Base-by-base conservation (phyloP, 2,888 invertebrate species). In the Sicus ferrugineus region DNA sequence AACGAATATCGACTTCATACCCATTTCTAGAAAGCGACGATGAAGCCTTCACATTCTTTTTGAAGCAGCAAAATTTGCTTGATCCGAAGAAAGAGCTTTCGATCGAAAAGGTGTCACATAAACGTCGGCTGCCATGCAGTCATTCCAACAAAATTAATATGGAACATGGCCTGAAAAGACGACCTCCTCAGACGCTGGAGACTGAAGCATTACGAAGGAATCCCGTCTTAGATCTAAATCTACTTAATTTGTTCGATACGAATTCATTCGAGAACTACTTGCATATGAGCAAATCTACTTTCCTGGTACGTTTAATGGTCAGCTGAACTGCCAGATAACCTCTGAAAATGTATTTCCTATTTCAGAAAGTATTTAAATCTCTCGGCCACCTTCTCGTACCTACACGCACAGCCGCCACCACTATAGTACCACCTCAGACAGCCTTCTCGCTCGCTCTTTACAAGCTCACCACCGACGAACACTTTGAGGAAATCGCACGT, bases 391-490 rank as follows among this genome's bases (percentile, higher is more conserved):
- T 74, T 23, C 52, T 77, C 7, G 34, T 68, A 4, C 19, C 31
- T 21, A 23, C n/a, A n/a, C n/a, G n/a, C n/a, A n/a, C n/a, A n/a
- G n/a, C n/a, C n/a, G n/a, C n/a, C n/a, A n/a, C n/a, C n/a, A 73
- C 73, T 0, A 74, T 72, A 0, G 74, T 78, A 19, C 77, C 81
- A 3, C 78, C 80, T 0, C 80, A 81, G 66, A 82, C 83, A 0
- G 79, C 79, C 3, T 77, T 84, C 3, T 82, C 83, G 0, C 73
- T 84, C 19, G 80, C 84, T 1, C 63, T 84, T 14, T 84, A 84
- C 84, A 84, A 84, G 66, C 72, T 84, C 2, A 73, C 82, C 16
- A 84, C 83, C 3, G 83, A 84, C 69, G 84, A 84, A 59, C 84
- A 84, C 64, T 83, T 84, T 38, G 84, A 84, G 61, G 82, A 84